Evolutionary conservation across 2,888 invertebrate species (phyloP).

Genomic region (Abrostola tripartita): DNA sequence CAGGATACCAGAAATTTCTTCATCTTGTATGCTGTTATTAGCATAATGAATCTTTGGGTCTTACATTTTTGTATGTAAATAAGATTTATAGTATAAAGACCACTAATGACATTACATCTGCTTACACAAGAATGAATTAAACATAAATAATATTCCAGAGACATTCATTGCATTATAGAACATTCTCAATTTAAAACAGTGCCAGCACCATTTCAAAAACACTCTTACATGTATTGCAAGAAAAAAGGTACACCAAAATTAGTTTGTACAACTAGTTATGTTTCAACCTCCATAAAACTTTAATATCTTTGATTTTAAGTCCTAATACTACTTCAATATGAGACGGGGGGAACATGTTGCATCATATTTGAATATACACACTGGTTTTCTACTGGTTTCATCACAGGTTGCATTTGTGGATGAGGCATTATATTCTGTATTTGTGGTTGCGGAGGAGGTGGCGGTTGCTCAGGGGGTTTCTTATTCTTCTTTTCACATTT

Average conservation of each 20-base stretch:
- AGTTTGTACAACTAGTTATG: slow-evolving; percentile 6
- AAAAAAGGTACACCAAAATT: not conserved
- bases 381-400: slow-evolving; percentile 79
- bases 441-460: slow-evolving; percentile 50
- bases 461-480: slow-evolving; percentile 74
- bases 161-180: not conserved
- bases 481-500: slow-evolving; percentile 85
- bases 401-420: slow-evolving; percentile 67
- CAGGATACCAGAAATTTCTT: too few species aligned
- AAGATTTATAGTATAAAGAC: too few species aligned
- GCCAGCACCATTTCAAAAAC: not conserved
- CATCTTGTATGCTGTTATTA: too few species aligned
- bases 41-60: too few species aligned
- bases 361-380: slow-evolving; percentile 81
- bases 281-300: slow-evolving; percentile 11
- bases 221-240: not conserved
- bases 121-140: not conserved
- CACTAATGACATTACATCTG: too few species aligned
- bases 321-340: slow-evolving; percentile 60
- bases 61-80: too few species aligned
- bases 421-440: slow-evolving; percentile 29
- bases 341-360: slow-evolving; percentile 81
- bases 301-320: slow-evolving; percentile 13
- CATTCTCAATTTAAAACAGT: not conserved
- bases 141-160: not conserved